Conservation (phyloP, 92 coral and sea anemone species). For the Desmophyllum pertusum region DNA sequence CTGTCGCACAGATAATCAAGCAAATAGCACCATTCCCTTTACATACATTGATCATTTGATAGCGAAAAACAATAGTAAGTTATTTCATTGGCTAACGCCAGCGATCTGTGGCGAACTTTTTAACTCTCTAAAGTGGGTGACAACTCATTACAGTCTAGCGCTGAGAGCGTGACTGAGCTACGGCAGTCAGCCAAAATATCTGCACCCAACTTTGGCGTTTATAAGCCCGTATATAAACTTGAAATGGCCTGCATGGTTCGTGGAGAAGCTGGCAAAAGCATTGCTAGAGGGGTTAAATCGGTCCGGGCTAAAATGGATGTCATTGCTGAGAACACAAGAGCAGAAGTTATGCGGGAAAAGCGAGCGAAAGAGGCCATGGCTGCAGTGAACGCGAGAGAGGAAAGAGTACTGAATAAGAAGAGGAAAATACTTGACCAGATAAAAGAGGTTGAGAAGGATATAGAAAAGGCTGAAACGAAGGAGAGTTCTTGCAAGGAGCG, state of each 20-base stretch:
- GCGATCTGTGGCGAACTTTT: constrained; percentile 12
- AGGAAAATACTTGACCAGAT: constrained; percentile 55
- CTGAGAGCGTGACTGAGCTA: constrained; percentile 12
- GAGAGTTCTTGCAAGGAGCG: constrained; percentile 57
- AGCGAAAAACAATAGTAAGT: background rate
- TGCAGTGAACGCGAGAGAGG: constrained; percentile 52
- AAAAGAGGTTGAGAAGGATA: constrained; percentile 48
- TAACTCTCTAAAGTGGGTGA: constrained; percentile 5
- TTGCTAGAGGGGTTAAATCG: constrained; percentile 6
- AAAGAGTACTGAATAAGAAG: constrained; percentile 54
- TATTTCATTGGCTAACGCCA: constrained; percentile 26
- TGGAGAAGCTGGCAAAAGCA: constrained; percentile 10
- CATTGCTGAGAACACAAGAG: constrained; percentile 29
- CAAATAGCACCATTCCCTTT: background rate
- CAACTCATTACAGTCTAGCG: constrained; percentile 12
- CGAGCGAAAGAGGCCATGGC: constrained; percentile 54
- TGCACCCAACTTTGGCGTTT: background rate
- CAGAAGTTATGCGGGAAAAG: constrained; percentile 44
- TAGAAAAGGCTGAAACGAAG: constrained; percentile 56
- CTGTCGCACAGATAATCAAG: constrained; percentile 24
- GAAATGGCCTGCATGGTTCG: constrained; percentile 34
- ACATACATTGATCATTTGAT: constrained; percentile 1
- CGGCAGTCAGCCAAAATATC: constrained; percentile 2
- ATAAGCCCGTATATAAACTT: background rate
- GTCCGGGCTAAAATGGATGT: constrained; percentile 63